Conservation (phyloP, 2,113 vertebrate species). For the Tetraodon nigroviridis region DNA sequence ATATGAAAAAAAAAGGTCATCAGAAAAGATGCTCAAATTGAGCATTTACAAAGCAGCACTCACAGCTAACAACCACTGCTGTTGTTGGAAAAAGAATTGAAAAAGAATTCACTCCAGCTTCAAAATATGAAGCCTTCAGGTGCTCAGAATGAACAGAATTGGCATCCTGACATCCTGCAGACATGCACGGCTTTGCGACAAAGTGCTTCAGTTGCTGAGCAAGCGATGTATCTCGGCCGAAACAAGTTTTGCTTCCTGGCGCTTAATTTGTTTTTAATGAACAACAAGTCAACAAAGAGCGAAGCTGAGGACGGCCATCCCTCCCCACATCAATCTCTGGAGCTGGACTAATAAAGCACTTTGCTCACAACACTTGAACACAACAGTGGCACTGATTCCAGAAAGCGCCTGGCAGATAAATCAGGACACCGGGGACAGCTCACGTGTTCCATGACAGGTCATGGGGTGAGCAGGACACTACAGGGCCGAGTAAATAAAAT, state of each 20-base stretch:
- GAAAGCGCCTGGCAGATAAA: slow-evolving; percentile 8
- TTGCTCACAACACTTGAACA: slow-evolving; percentile 64
- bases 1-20: too few species aligned
- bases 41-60: too few species aligned
- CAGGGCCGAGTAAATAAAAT: not conserved
- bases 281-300: slow-evolving; percentile 93
- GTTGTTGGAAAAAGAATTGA: not conserved
- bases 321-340: slow-evolving; percentile 81
- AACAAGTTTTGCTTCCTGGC: slow-evolving; percentile 81
- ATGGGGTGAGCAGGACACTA: not conserved
- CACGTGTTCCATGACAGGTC: not conserved
- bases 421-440: not conserved
- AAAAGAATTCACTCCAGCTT: too few species aligned
- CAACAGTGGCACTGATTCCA: slow-evolving; percentile 10
- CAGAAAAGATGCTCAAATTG: too few species aligned
- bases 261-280: slow-evolving; percentile 92
- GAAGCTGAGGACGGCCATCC: slow-evolving; percentile 84
- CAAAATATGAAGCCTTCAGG: slow-evolving; percentile 1
- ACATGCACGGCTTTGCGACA: slow-evolving; percentile 54
- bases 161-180: slow-evolving; percentile 38
- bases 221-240: slow-evolving; percentile 62
- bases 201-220: slow-evolving; percentile 55
- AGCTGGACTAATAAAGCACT: slow-evolving; percentile 81
- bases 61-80: not conserved
- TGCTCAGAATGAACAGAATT: slow-evolving; percentile 41